phyloP scores from a whole-genome alignment of 1,140 invertebrate genomes.

The Pogonus chalceus region DNA sequence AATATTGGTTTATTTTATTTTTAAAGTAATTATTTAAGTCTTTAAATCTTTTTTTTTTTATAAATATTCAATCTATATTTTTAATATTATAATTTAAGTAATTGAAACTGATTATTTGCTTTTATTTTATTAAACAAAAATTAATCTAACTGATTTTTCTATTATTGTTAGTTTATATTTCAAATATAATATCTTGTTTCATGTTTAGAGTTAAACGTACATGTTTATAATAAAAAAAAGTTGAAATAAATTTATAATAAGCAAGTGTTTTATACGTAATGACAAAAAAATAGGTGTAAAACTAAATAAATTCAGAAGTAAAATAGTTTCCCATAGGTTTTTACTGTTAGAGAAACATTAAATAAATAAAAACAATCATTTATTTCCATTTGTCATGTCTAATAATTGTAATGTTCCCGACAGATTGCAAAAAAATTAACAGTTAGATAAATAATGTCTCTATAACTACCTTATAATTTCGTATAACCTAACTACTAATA shows the following conservation, averaged over 20 bases:
- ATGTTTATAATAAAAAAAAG: no score
- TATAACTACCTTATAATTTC: background rate
- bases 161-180: background rate
- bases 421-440: background rate
- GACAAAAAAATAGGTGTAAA: no score
- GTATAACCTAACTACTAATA: background rate
- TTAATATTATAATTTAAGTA: no score
- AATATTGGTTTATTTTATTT: no score
- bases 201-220: no score
- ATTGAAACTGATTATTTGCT: no score
- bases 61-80: no score
- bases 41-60: no score
- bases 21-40: no score
- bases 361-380: background rate
- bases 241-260: no score
- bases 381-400: background rate
- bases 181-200: background rate
- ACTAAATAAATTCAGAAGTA: background rate
- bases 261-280: no score
- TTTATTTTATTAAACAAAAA: no score
- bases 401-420: background rate
- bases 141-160: background rate
- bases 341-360: background rate
- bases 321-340: background rate
- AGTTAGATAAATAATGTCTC: conserved; percentile 5